Conservation (phyloP, 2,113 vertebrate species). For the Labeo catla region DNA sequence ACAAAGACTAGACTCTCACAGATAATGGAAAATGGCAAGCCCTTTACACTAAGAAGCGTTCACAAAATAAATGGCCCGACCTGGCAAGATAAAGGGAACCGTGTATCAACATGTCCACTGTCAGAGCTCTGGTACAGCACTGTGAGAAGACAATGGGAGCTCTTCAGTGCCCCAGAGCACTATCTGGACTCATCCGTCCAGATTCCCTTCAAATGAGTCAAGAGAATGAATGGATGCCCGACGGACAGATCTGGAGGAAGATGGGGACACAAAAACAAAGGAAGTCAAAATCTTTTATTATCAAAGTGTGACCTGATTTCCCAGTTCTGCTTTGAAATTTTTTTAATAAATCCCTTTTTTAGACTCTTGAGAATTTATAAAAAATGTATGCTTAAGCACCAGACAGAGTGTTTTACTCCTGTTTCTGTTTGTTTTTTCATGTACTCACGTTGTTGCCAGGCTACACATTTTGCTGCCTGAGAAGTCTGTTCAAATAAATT, state of each 20-base stretch:
- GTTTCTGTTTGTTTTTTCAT: background rate
- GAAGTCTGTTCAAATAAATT: background rate
- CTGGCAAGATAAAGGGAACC: conserved; percentile 35
- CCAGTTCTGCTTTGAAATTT: conserved; percentile 32
- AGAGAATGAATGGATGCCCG: conserved; percentile 1
- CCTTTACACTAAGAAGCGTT: conserved; percentile 24
- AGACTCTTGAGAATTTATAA: background rate
- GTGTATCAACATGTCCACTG: conserved; percentile 42
- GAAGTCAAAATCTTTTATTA: conserved; percentile 39
- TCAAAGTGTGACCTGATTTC: conserved; percentile 54
- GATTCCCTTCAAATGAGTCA: conserved; percentile 9
- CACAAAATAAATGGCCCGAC: conserved; percentile 14
- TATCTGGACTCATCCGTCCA: conserved; percentile 20
- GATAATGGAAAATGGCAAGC: conserved; percentile 44
- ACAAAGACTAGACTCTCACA: conserved; percentile 57
- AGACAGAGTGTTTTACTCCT: background rate
- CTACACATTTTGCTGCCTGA: background rate
- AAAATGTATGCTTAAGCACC: background rate
- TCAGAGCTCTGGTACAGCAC: conserved; percentile 20
- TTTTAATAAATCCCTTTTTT: background rate
- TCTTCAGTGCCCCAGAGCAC: background rate
- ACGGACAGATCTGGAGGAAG: background rate
- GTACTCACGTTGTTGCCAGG: background rate
- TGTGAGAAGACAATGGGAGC: background rate
- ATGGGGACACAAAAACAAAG: conserved; percentile 25